Evolutionary conservation across 2,797 vertebrate species (phyloP), one percentile per base, ranked within the genome.

Genomic region (Harpagifer antarcticus): DNA sequence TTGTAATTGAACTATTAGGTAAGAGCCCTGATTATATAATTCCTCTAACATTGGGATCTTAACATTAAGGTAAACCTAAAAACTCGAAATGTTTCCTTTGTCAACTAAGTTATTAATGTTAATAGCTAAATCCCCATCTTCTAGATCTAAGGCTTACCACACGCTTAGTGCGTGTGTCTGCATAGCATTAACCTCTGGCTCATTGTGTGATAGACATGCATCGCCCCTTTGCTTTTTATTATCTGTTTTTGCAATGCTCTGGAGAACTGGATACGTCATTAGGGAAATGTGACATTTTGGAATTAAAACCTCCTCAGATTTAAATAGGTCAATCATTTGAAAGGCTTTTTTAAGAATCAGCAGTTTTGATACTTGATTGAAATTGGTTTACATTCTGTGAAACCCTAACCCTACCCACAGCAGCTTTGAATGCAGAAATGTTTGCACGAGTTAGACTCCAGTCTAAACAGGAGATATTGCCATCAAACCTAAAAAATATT

Each of bases 391-490:
- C 14, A 43, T 43, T 2, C 20, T 17, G 48, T 47, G 7, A 43
- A 61, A 62, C 13, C 16, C 12, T 31, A 37, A 31, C 12, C 33
- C 5, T 7, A 15, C 16, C 19, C 12, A 6, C 7, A 42, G 61
- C 48, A 68, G 60, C 56, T 80, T 55, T 85, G 58, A 65, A 5
- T 17, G 33, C 2, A 61, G 57, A 72, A 68, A 56, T 72, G 68
- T 84, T 81, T 72, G 77, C 67, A 78, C 4, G 8, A 49, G 79
- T 77, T 5, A 73, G 85, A 86, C 84, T 84, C 71, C 33, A 78
- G 78, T 57, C n/a, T 5, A 50, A 15, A 63, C 9, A 57, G 33
- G 77, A 83, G 72, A 53, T 71, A 62, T 80, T 67, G 76, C 83
- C 81, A 78, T 83, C 47, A 70, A 73, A 82, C 14, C 20, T 54